A percentile compares a stretch with the other conserved stretches of the same genome.
Conservation (phyloP, 2,113 vertebrate species). For the Sceloporus undulatus region DNA sequence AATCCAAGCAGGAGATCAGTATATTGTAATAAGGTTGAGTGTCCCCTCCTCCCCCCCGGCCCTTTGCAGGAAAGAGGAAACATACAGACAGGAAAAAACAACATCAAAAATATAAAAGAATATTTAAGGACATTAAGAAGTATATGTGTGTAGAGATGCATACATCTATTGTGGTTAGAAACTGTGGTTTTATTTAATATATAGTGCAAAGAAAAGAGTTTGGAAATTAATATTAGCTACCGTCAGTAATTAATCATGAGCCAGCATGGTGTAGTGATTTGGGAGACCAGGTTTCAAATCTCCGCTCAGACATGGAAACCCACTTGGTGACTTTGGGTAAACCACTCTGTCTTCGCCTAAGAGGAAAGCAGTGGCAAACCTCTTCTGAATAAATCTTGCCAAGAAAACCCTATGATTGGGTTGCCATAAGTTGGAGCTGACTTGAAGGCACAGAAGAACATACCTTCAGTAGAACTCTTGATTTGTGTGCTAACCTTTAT, state of each 20-base stretch:
- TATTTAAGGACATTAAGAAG: not conserved
- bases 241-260: not conserved
- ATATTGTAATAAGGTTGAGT: constrained; percentile 44
- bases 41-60: not conserved
- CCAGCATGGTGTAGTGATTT: no score
- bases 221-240: constrained; percentile 35
- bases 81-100: not conserved
- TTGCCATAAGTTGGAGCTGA: no score
- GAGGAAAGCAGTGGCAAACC: no score
- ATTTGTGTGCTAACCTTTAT: not conserved
- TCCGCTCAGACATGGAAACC: no score
- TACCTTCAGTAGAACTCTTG: no score
- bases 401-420: no score
- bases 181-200: not conserved
- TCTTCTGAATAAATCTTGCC: no score
- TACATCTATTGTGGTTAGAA: not conserved
- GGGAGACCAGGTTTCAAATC: no score
- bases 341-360: no score
- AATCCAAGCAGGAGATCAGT: constrained; percentile 65
- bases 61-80: not conserved
- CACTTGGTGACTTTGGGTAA: no score
- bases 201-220: constrained; percentile 44
- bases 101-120: not conserved
- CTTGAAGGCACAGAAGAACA: no score
- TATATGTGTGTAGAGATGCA: not conserved